Percentiles rank a stretch among this genome's conserved stretches.
These are phyloP conservation scores for Aviceda subcristata DNA, from an alignment of 2,113 vertebrate species.

Conservation along the genomic window DNA sequence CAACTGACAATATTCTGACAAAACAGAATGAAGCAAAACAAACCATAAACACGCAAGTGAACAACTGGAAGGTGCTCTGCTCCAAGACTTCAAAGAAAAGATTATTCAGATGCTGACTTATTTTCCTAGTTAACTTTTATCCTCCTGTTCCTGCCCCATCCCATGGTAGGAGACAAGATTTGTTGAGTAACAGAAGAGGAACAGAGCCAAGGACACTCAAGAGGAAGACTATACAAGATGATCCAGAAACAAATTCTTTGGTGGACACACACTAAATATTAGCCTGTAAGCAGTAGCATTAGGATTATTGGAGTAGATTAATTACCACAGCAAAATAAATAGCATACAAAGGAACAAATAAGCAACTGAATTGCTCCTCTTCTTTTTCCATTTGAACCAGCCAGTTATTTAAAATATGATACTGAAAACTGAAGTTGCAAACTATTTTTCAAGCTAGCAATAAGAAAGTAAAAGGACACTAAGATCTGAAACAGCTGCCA, in stretches of 20 bases:
- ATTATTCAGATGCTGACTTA: not conserved
- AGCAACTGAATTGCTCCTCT: not conserved
- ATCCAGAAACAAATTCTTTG: not conserved
- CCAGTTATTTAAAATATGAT: not conserved
- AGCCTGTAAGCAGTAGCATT: not conserved
- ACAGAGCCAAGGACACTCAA: not conserved
- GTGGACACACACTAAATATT: not conserved
- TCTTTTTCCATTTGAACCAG: not conserved
- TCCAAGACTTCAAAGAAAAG: not conserved
- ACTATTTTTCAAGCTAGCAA: not conserved
- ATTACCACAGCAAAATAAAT: not conserved
- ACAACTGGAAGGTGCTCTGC: not conserved
- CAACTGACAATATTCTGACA: not conserved
- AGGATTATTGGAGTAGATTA: not conserved
- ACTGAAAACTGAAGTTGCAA: not conserved
- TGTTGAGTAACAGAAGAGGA: not conserved
- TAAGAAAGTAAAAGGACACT: not conserved
- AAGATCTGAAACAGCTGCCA: not conserved
- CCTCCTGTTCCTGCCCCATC: not conserved
- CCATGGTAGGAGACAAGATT: not conserved
- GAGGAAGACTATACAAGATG: not conserved
- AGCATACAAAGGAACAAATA: not conserved
- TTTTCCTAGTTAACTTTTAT: not conserved
- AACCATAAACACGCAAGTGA: not conserved
- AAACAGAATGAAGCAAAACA: not conserved